phyloP scores from a whole-genome alignment of 2,113 vertebrate genomes.

The Indicator maculatus region DNA sequence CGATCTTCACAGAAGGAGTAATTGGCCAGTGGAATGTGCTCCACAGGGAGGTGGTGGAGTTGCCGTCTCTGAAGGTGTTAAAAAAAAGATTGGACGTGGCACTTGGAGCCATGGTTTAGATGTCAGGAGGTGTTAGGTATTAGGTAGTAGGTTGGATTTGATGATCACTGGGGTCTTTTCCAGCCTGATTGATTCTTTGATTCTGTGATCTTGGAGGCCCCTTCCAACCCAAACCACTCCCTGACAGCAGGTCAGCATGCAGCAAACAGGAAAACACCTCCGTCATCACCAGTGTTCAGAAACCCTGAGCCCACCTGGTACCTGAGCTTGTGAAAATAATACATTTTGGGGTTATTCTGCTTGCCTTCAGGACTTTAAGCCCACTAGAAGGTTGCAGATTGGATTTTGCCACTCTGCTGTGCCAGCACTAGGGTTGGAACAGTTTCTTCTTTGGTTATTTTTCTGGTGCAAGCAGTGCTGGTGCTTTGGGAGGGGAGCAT shows the following conservation, averaged over 20 bases:
- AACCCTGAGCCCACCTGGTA: background rate
- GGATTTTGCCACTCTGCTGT: background rate
- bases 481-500: background rate
- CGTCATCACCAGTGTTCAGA: rapidly evolving
- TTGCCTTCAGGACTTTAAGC: background rate
- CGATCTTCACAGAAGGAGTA: no score
- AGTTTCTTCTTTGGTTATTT: background rate
- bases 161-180: no score
- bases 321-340: background rate
- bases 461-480: rapidly evolving
- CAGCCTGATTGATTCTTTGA: no score
- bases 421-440: background rate
- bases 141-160: no score
- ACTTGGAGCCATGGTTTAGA: no score
- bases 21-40: no score
- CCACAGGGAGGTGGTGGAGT: no score
- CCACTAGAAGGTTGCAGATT: background rate
- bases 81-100: no score
- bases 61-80: no score
- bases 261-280: background rate
- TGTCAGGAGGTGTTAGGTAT: no score
- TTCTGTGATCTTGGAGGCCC: no score
- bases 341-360: background rate
- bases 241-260: rapidly evolving
- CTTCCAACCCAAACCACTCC: no score